Evolutionary conservation across 2,113 vertebrate species (phyloP).

Genomic region (Lagopus muta): DNA sequence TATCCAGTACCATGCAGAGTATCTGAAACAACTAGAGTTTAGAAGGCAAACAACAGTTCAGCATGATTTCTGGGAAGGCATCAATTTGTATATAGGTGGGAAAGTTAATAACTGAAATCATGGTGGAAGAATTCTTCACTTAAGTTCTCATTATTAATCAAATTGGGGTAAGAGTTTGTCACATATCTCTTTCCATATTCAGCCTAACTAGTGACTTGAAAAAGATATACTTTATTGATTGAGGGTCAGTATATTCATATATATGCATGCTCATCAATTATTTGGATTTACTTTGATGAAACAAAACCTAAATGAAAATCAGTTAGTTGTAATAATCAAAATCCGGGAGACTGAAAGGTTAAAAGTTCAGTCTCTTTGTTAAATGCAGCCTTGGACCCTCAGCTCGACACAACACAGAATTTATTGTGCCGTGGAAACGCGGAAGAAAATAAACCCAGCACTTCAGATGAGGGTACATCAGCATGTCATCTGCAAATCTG

Average conservation of each 20-base stretch:
- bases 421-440: slow-evolving; percentile 44
- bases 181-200: neutral
- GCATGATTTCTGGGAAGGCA: neutral
- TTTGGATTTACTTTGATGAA: slow-evolving; percentile 11
- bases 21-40: neutral
- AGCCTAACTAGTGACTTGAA: neutral
- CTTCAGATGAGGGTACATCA: neutral
- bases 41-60: neutral
- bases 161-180: neutral
- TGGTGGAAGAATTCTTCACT: neutral
- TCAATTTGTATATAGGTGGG: neutral
- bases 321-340: slow-evolving; percentile 26
- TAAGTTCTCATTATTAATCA: neutral
- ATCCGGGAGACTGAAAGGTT: slow-evolving; percentile 39
- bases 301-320: slow-evolving; percentile 5
- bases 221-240: neutral
- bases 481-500: neutral
- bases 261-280: neutral
- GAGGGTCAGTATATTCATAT: neutral
- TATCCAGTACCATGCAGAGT: neutral
- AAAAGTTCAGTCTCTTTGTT: slow-evolving; percentile 66
- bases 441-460: neutral
- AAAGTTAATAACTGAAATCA: slow-evolving; percentile 1
- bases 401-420: slow-evolving; percentile 24
- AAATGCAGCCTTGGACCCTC: slow-evolving; percentile 14